Evolutionary conservation across 2,888 invertebrate species (phyloP).

Genomic region (Melinopterus prodromus): DNA sequence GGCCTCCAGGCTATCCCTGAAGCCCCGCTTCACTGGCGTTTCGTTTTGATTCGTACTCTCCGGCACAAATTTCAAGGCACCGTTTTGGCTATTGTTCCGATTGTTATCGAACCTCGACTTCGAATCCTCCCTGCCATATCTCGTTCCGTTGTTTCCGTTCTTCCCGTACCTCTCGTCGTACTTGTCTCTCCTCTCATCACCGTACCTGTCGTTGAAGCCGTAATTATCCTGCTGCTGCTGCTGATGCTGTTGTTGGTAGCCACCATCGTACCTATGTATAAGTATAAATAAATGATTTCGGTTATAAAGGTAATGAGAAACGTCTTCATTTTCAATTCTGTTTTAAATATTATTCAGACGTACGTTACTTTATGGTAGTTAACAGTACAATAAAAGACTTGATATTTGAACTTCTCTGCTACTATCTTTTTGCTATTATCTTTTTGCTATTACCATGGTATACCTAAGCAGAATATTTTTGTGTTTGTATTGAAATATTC

Average conservation of each 20-base stretch:
- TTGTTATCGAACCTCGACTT: slow-evolving; percentile 13
- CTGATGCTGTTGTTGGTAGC: slow-evolving; percentile 14
- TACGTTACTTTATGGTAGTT: too few species aligned
- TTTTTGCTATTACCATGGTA: too few species aligned
- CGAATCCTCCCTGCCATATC: not conserved
- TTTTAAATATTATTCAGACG: too few species aligned
- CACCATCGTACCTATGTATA: slow-evolving; percentile 31
- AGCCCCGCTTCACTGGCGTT: slow-evolving; percentile 39
- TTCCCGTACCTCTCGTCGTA: slow-evolving; percentile 30
- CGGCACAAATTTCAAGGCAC: slow-evolving; percentile 33
- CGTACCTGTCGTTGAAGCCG: slow-evolving; percentile 28
- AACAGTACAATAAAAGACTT: too few species aligned
- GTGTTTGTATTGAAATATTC: too few species aligned
- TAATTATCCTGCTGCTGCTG: slow-evolving; percentile 42
- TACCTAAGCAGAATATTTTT: too few species aligned
- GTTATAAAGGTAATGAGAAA: not conserved
- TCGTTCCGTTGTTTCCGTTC: slow-evolving; percentile 21
- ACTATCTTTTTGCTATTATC: too few species aligned
- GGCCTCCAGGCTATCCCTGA: slow-evolving; percentile 47
- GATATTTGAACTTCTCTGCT: too few species aligned
- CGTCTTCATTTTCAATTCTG: too few species aligned
- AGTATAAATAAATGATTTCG: not conserved
- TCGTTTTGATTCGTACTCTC: slow-evolving; percentile 36
- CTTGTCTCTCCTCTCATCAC: slow-evolving; percentile 33
- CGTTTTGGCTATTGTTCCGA: slow-evolving; percentile 32